Evolutionary conservation across 2,888 invertebrate genomes (phyloP), one percentile per base, ranked within the genome.

Genomic region (Strigamia maritima): DNA sequence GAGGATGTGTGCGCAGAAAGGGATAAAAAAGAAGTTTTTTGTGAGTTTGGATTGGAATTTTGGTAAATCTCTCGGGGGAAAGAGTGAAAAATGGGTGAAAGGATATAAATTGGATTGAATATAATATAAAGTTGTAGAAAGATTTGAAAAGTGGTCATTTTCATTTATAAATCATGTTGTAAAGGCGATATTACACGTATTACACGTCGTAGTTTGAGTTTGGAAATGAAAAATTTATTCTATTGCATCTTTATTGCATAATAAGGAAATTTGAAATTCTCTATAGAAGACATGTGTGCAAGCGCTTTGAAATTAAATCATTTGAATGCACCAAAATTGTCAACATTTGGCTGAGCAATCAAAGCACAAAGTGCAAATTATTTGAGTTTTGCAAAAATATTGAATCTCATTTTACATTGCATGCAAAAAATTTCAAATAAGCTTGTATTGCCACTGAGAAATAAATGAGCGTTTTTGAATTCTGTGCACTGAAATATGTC

Each of bases 71-170:
- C 60, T 24, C 8, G 60, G 7, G 49, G 24, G 24, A 60, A 44
- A 60, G 60, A 60, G 60, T 60, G 60, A 60, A 60, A 60, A 60
- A 60, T 60, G 60, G 60, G 60, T 6, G 60, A 60, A 60, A 60
- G 60, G 60, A 60, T 60, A 60, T 22, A 60, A 60, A 60, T 60
- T 60, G 60, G 60, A 60, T 60, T 60, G 60, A 60, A 60, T 60
- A 60, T 60, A 60, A 60, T 60, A 24, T 60, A 60, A 24, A 60
- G 60, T 60, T 60, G 60, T 60, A 60, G 60, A 60, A 60, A 24
- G 24, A 60, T 24, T 60, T 60, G 60, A 24, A 44, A 44, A 44
- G 44, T 44, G 44, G 44, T 44, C 44, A 44, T 44, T 44, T 44
- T 44, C 44, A 44, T 44, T 44, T 44, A 44, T 44, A 44, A 44